Conservation (phyloP, 2,888 invertebrate species). For the Thecocarcelia acutangulata region DNA sequence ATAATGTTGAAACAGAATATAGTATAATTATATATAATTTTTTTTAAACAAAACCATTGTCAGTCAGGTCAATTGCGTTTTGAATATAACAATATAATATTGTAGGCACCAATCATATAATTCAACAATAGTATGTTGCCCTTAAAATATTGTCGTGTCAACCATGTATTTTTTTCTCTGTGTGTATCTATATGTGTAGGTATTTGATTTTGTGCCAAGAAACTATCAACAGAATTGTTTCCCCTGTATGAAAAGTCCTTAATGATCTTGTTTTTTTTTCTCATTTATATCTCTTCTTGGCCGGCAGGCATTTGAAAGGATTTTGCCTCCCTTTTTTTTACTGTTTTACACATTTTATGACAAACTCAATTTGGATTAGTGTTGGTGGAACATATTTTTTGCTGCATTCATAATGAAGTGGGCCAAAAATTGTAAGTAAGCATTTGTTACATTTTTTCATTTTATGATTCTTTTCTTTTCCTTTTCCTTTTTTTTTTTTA, state of each 20-base stretch:
- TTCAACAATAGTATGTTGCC: no score
- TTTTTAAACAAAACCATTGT: no score
- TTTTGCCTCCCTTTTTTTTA: slow-evolving; percentile 2
- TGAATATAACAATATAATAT: no score
- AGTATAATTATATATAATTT: no score
- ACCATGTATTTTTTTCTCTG: no score
- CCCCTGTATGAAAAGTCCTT: slow-evolving; percentile 15
- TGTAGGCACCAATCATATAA: no score
- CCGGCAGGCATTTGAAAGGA: slow-evolving; percentile 34
- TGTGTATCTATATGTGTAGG: slow-evolving; percentile 8
- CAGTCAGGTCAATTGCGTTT: no score
- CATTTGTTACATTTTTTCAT: slow-evolving; percentile 17
- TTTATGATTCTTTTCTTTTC: background rate
- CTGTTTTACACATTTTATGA: slow-evolving; percentile 49
- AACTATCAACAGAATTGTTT: slow-evolving; percentile 63
- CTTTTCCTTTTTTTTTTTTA: slow-evolving; percentile 16
- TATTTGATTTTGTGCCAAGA: slow-evolving; percentile 42
- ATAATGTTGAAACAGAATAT: no score
- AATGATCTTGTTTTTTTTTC: slow-evolving; percentile 29
- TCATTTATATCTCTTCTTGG: background rate
- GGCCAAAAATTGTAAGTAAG: slow-evolving; percentile 5
- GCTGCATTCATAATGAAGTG: slow-evolving; percentile 49
- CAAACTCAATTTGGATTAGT: slow-evolving; percentile 64
- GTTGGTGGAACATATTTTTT: slow-evolving; percentile 55
- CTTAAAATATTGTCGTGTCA: no score